Percentiles rank a stretch among this genome's conserved stretches.
Evolutionary conservation across 2,888 invertebrate genomes (phyloP).

Genomic region (Diloba caeruleocephala): DNA sequence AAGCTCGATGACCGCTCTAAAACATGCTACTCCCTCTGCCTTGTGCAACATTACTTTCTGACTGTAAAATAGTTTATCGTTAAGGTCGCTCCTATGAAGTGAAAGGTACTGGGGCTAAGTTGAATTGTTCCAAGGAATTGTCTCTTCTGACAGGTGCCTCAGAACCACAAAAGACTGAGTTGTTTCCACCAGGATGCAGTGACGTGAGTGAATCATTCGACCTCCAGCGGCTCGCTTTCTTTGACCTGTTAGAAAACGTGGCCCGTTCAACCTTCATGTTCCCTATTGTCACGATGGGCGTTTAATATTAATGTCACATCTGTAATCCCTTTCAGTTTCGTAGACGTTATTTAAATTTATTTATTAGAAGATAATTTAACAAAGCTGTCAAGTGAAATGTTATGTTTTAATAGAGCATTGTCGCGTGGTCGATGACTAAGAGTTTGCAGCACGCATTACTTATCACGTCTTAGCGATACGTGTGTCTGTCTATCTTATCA

Average conservation of each 20-base stretch:
- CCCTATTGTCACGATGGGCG: constrained; percentile 59
- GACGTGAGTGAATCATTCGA: constrained; percentile 61
- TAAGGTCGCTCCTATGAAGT: constrained; percentile 61
- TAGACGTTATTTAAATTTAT: constrained; percentile 8
- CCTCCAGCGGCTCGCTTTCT: constrained; percentile 73
- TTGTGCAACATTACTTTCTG: constrained; percentile 67
- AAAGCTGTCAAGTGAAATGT: constrained; percentile 35
- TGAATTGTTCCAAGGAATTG: constrained; percentile 56
- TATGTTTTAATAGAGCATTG: constrained; percentile 30
- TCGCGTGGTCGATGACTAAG: constrained; percentile 46
- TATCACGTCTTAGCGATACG: constrained; percentile 61
- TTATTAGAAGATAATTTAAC: constrained; percentile 18
- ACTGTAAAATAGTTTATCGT: constrained; percentile 71
- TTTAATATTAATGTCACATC: constrained; percentile 33
- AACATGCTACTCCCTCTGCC: constrained; percentile 61
- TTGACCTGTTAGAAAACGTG: constrained; percentile 79
- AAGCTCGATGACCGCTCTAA: constrained; percentile 68
- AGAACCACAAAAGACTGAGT: constrained; percentile 48
- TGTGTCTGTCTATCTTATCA: constrained; percentile 56
- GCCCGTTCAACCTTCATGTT: constrained; percentile 63
- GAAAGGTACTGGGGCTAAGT: constrained; percentile 64
- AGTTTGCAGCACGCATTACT: constrained; percentile 59
- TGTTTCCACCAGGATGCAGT: constrained; percentile 63
- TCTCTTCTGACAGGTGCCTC: constrained; percentile 46
- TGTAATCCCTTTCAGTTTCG: constrained; percentile 24